These are phyloP conservation scores for Eupithecia insigniata DNA, from an alignment of 2,888 invertebrate genomes.

Conservation along the genomic window DNA sequence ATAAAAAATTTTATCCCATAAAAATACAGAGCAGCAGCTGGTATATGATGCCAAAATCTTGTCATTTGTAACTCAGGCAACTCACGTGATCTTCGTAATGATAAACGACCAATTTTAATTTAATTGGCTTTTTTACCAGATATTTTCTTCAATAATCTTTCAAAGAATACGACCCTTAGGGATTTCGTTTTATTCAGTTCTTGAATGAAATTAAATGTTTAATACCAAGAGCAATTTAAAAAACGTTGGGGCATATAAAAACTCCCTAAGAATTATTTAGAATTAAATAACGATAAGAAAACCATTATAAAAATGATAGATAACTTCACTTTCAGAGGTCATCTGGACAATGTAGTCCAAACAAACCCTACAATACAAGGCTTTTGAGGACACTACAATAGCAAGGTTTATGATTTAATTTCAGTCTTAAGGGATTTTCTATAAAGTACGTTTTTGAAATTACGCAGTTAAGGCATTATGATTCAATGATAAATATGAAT, in stretches of 20 bases:
- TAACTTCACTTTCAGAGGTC: conserved; percentile 55
- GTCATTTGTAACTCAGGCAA: too few species aligned
- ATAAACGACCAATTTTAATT: too few species aligned
- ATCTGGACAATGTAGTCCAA: conserved; percentile 37
- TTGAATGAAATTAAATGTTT: neutral
- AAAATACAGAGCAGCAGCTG: too few species aligned
- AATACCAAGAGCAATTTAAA: neutral
- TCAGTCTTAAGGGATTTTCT: neutral
- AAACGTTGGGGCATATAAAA: conserved; percentile 5
- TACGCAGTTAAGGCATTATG: neutral
- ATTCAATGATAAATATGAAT: neutral
- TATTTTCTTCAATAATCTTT: neutral
- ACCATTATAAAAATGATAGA: conserved; percentile 49
- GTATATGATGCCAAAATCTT: too few species aligned
- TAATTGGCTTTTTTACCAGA: too few species aligned
- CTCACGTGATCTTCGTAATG: too few species aligned
- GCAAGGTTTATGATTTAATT: conserved; percentile 6
- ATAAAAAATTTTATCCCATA: too few species aligned
- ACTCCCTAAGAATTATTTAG: conserved; percentile 18
- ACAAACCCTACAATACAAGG: conserved; percentile 36
- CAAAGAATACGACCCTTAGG: neutral
- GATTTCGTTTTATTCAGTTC: neutral
- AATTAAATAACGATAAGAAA: conserved; percentile 46
- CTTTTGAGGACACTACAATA: conserved; percentile 22
- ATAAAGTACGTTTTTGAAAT: conserved; percentile 5